Base-by-base conservation (phyloP, 2,888 invertebrate species). In the Urechis unicinctus region DNA sequence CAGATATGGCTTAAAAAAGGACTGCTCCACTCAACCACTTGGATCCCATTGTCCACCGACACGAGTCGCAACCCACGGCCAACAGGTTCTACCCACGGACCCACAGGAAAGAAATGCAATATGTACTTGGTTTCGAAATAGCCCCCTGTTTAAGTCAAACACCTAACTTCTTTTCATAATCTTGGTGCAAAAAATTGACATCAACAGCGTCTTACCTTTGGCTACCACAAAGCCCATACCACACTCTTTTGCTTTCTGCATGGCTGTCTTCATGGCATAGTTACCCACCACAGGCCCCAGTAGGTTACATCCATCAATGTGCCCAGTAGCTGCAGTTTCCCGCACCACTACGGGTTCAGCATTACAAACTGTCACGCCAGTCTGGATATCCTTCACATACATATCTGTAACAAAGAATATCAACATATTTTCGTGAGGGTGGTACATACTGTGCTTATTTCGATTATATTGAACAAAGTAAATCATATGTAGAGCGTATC, bases 191-290 rank as follows among this genome's bases (percentile, higher is more conserved):
- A n/a, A n/a, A n/a, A n/a, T n/a, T n/a, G n/a, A n/a, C n/a, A 52
- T 80, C 4, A 80, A 73, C 1, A 64, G 71, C 0, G 74, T 85
- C 71, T 72, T 73, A 85, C 88, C 85, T 79, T 85, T 86, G 0
- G 87, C 88, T n/a, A 85, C 82, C 0, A 93, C 89, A 86, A 89
- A 87, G 51, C 90, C 91, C 5, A 92, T 85, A 1, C 92, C 91
- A 6, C 85, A 83, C 25, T 84, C 80, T 66, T 85, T 84, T 0
- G 91, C 91, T 69, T 93, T 92, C 63, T 84, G 79, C 6, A 92
- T 87, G 2, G 92, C 93, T 57, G 91, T 71, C 50, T 78, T 71
- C 66, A 79, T 81, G 62, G 77, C 79, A 61, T 76, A 81, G 58
- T 77, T 75, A 1, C 76, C 77, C n/a, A 77, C 73, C n/a, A 73